phyloP scores from a whole-genome alignment of 2,888 invertebrate genomes.

The Drosophila pseudotakahashii region DNA sequence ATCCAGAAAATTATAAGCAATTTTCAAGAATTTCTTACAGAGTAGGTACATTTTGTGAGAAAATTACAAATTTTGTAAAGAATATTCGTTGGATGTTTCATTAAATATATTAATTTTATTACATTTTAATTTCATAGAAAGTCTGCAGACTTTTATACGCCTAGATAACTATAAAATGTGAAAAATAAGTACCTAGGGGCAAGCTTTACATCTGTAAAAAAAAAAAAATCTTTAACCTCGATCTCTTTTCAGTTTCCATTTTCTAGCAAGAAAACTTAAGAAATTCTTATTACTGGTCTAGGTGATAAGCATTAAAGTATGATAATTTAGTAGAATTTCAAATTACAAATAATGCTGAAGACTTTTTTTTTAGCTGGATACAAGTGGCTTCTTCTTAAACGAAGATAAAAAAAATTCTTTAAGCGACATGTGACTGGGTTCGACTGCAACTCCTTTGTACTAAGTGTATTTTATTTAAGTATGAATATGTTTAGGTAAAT shows the following conservation, averaged over 20 bases:
- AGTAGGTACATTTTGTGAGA: too few species aligned
- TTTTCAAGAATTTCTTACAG: too few species aligned
- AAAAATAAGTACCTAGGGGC: not conserved
- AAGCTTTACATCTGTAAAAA: not conserved
- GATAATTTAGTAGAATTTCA: not conserved
- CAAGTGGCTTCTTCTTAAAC: too few species aligned
- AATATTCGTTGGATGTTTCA: too few species aligned
- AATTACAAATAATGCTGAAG: not conserved
- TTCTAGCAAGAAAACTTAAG: not conserved
- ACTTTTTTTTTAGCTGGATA: too few species aligned
- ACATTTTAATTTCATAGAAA: too few species aligned
- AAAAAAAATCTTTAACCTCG: too few species aligned
- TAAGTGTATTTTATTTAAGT: slow-evolving; percentile 14
- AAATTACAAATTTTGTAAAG: too few species aligned
- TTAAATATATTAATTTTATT: too few species aligned
- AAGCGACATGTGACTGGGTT: not conserved
- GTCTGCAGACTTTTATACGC: not conserved
- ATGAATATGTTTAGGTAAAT: slow-evolving; percentile 14
- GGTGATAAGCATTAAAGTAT: not conserved
- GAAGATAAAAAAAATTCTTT: too few species aligned
- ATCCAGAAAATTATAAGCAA: not conserved
- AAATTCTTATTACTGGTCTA: not conserved
- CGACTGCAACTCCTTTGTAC: slow-evolving; percentile 18
- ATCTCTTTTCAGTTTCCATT: not conserved
- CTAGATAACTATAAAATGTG: not conserved